Evolutionary conservation across 2,888 invertebrate species (phyloP), one percentile per base, ranked within the genome.

Genomic region (Drosophila longiperda): DNA sequence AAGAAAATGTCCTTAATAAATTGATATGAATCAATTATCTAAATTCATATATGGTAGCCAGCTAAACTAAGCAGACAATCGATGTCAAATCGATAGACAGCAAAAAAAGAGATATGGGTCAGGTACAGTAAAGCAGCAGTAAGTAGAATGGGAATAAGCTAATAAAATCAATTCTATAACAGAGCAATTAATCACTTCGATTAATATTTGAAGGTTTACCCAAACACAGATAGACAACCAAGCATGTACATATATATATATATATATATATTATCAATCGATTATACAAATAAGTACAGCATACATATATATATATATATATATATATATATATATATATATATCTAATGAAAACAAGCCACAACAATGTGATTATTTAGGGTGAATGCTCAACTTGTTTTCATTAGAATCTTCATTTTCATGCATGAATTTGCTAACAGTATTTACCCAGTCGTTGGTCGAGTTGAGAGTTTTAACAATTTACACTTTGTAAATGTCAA

Each of bases 1-100:
- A 60, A 49, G 45, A 32, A 59, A 48, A 40, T 29, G 48, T 23
- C 6, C 20, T 17, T 42, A 64, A 63, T 64, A 32, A 66, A 66
- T 54, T 33, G 23, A 33, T 53, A 45, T 9, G 26, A 48, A 32
- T 61, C 32, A 61, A 38, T 48, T 66, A 66, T 49, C 48, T 17
- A 48, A 48, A 54, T 66, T 29, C 54, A 66, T 54, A 17, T 45
- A 54, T 54, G 54, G 8, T 3, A 3, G 12, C 60, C 0, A 11
- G 29, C 38, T 15, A 29, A 23, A 11, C 52, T 33, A 29, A 42
- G 11, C 32, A 15, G 23, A 40, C 49, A 65, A 34, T 40, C 50
- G 65, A 32, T 26, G 12, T 17, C 38, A 38, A 29, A 32, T 36
- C 36, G 20, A 17, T 38, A 12, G 29, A 38, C 36, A 36, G 26